Base-by-base conservation (phyloP, 2,797 vertebrate species). In the Acanthopagrus latus region DNA sequence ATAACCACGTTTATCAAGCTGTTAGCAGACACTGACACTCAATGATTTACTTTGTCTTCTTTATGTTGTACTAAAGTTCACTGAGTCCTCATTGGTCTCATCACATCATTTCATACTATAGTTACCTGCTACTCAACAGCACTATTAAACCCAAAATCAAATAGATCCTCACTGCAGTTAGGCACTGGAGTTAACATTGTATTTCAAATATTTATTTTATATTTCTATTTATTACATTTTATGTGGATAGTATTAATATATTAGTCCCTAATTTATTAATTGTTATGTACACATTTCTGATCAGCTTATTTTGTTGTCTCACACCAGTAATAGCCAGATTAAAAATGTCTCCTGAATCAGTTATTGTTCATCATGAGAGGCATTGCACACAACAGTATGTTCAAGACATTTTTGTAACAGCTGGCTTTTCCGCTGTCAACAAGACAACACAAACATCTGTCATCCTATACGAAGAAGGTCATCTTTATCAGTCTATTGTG, bases 161-260 rank as follows among this genome's bases (percentile, higher is more conserved):
- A 78, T 72, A 69, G 67, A 78, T 78, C 23, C 44, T 63, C 71
- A 86, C 69, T 78, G 59, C 70, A 76, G 67, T 80, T 85, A 84
- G 71, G 18, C 3, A 76, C 64, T 59, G 68, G 63, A 84, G 80
- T 78, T 86, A 66, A 78, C 72, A 71, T 88, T 84, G 67, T 84
- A 88, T 83, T 88, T 88, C 20, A 87, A 81, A 86, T 88, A 90
- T 93, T 93, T 92, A 93, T 92, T 91, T 92, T 84, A 90, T 91
- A 92, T 91, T 93, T 93, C 79, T 93, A 94, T 93, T 92, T 93
- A 93, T 92, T 84, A 86, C 84, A 88, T 84, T 38, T 38, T 76
- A 84, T 90, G 86, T 91, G 80, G 47, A 91, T 91, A 88, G 86
- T 88, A 85, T 89, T 91, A 85, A 93, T 93, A 88, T 90, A 94